Base-by-base conservation (phyloP, 2,797 vertebrate species). In the Channallabes apus region DNA sequence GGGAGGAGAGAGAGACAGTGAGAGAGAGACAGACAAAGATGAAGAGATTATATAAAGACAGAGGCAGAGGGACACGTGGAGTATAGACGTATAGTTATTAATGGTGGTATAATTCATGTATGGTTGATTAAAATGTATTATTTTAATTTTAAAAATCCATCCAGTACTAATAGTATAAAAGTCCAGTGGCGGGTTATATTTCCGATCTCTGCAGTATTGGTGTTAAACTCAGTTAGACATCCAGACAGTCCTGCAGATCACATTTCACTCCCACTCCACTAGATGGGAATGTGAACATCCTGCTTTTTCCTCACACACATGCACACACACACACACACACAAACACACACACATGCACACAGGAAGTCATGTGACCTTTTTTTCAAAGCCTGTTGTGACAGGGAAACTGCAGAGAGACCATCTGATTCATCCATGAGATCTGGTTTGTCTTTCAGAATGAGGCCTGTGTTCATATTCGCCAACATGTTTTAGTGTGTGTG, bases 311-410 rank as follows among this genome's bases (percentile, higher is more conserved):
- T 69, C 51, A 72, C 35, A 61, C 35, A 38, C 35, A 38, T 38
- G 35, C 35, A 38, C 35, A 61, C 72, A 38, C 29, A 68, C 22
- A 35, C 65, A 85, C 67, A 67, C 82, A 87, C 35, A 61, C 71
- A 35, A 20, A 59, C 46, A 62, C 38, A 72, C 35, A 61, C 72
- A 38, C 29, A 68, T 32, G 46, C 65, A 85, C 67, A 67, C 82
- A 89, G 88, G 85, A 88, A 82, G 64, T 79, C 73, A 68, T 46
- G 29, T 59, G 62, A 29, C 32, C 20, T 67, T 75, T 71, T 84
- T 67, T 32, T 58, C 5, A 35, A 22, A 79, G 72, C 22, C 64
- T 79, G 46, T 61, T 64, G 59, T 69, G 46, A 64, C 78, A n/a
- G 61, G 0, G 69, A 62, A 61, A 51, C 71, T 65, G 15, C 59